A percentile compares a stretch with the other conserved stretches of the same genome.
Evolutionary conservation across 2,113 vertebrate genomes (phyloP).

Genomic region (Anguilla japonica): DNA sequence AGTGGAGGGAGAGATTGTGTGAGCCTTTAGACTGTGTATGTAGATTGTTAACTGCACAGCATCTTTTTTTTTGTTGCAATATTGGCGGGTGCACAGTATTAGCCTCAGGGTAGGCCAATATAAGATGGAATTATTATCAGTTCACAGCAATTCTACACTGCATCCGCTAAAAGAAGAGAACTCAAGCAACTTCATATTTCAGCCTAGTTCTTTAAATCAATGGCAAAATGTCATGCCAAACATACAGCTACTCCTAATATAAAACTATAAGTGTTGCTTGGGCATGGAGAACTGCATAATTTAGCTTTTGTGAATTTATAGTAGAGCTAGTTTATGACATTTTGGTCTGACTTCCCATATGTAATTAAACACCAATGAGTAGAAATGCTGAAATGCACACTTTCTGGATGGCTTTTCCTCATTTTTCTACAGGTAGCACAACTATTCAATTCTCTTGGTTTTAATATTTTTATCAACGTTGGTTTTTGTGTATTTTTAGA

Average conservation of each 20-base stretch:
- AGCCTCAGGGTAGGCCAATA: constrained; percentile 38
- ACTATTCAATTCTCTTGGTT: not conserved
- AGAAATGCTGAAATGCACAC: not conserved
- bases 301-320: not conserved
- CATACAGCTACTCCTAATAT: not conserved
- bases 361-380: not conserved
- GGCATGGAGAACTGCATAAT: not conserved
- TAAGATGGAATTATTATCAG: constrained; percentile 42
- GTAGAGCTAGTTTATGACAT: not conserved
- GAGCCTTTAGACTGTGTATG: constrained; percentile 23
- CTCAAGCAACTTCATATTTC: constrained; percentile 5
- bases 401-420: not conserved
- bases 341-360: not conserved
- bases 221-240: not conserved
- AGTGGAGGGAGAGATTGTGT: constrained; percentile 32
- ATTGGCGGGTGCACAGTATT: constrained; percentile 32
- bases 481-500: not conserved
- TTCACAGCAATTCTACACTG: constrained; percentile 18
- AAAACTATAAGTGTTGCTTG: not conserved
- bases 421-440: not conserved
- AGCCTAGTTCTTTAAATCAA: not conserved
- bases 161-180: constrained; percentile 25
- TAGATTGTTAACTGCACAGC: not conserved
- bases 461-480: not conserved
- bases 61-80: not conserved